These are phyloP conservation scores for Melieria picta DNA, from an alignment of 2,888 invertebrate species.

Conservation along the genomic window DNA sequence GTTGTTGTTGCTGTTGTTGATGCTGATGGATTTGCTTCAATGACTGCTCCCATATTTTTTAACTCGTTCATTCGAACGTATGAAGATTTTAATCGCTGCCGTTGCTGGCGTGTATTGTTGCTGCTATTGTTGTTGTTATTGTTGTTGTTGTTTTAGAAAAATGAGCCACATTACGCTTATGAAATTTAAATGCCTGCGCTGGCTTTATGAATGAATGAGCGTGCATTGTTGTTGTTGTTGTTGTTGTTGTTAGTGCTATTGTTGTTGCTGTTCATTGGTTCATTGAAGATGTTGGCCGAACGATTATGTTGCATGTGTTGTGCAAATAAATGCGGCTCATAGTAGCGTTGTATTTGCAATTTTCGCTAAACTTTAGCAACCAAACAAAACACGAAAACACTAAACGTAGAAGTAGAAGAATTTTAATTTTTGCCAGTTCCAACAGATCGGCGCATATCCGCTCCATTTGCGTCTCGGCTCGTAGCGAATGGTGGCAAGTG, in stretches of 20 bases:
- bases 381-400: too few species aligned
- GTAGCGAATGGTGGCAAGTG: too few species aligned
- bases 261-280: constrained; percentile 10
- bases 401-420: too few species aligned
- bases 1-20: constrained; percentile 18
- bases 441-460: too few species aligned
- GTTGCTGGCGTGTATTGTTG: background rate
- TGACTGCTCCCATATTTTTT: constrained; percentile 49
- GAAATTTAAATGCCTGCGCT: too few species aligned
- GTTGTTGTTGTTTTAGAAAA: background rate
- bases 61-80: constrained; percentile 18
- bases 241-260: background rate
- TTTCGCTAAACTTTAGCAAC: too few species aligned
- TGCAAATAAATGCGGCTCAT: too few species aligned
- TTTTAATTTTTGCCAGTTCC: too few species aligned
- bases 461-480: too few species aligned
- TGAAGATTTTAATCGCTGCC: constrained; percentile 27
- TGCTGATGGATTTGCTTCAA: constrained; percentile 38
- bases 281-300: background rate
- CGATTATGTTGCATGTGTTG: constrained; percentile 3
- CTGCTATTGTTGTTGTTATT: background rate
- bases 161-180: too few species aligned
- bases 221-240: background rate
- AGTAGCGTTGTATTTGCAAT: too few species aligned
- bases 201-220: background rate